phyloP scores from a whole-genome alignment of 2,113 vertebrate species.

The Tricholaema leucomelas region DNA sequence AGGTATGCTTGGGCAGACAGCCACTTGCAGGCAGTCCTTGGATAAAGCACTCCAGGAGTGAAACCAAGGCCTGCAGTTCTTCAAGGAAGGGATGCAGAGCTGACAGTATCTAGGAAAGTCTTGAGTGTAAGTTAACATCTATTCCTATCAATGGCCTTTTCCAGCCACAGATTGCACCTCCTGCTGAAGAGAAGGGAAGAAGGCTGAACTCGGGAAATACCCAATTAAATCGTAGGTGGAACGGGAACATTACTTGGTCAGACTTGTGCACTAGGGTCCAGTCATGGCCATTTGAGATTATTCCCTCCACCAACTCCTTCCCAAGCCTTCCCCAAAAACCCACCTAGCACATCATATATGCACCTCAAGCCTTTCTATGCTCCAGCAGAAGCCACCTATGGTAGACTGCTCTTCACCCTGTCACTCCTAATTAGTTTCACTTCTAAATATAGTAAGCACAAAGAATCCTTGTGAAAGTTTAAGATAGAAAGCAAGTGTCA shows the following conservation, averaged over 20 bases:
- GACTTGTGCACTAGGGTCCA: neutral
- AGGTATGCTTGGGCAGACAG: neutral
- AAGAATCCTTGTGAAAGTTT: neutral
- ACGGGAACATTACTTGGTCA: neutral
- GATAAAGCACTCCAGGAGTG: neutral
- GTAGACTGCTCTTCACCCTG: neutral
- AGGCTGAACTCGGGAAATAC: neutral
- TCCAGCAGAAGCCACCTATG: neutral
- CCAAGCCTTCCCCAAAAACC: neutral
- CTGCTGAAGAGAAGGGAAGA: neutral
- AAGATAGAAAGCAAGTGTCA: neutral
- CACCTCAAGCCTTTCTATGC: neutral
- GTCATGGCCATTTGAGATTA: neutral
- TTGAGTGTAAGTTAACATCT: neutral
- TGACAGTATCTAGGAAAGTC: neutral
- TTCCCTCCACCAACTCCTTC: fast-evolving
- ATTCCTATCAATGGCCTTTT: neutral
- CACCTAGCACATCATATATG: neutral
- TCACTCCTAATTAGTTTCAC: neutral
- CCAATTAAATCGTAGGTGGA: neutral
- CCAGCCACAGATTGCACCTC: neutral
- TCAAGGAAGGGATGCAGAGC: neutral
- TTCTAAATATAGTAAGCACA: neutral
- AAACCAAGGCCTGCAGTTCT: neutral
- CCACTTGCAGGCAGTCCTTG: fast-evolving